Evolutionary conservation across 2,797 vertebrate species (phyloP), one percentile per base, ranked within the genome.

Genomic region (Rhabdomys pumilio): DNA sequence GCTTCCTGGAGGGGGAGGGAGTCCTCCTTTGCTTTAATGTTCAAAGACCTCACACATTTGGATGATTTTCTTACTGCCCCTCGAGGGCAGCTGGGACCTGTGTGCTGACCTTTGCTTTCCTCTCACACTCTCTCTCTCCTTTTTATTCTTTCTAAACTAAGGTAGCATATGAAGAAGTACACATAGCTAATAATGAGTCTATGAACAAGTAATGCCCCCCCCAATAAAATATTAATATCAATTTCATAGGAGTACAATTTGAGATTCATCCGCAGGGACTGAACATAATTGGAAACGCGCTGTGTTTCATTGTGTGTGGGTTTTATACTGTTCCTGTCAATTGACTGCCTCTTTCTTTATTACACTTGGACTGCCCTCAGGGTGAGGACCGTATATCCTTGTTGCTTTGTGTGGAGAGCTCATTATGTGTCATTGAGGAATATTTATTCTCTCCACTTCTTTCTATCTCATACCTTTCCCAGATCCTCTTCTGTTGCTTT

Each of bases 321-420:
- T 94, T 93, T 90, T 50, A 53, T 77, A n/a, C 83, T 13, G 31
- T 77, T 91, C 88, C 57, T 13, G 2, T 89, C 63, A 53, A 34
- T 76, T 73, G 63, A n/a, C 63, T 22, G 83, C 4, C 50, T 81
- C 76, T 73, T 90, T 89, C 57, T 93, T 82, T 94, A 67, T 81
- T 95, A 53, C 6, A 9, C 53, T 89, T 24, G 69, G 67, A 59
- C 80, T 19, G 2, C 63, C 61, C 82, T 63, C 22, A 22, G 31
- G 90, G 63, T 82, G 41, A 63, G 81, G 73, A 63, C 44, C 61
- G 13, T 84, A 17, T 67, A 47, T 83, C 63, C 72, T 93, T 67
- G 50, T 90, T 65, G 88, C 44, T 93, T 90, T 96, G 90, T 69
- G 61, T 31, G 55, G 84, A 97, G 93, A 94, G 76, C 67, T 96